These are phyloP conservation scores for Chlorops oryzae DNA, from an alignment of 1,140 invertebrate genomes.

Conservation along the genomic window DNA sequence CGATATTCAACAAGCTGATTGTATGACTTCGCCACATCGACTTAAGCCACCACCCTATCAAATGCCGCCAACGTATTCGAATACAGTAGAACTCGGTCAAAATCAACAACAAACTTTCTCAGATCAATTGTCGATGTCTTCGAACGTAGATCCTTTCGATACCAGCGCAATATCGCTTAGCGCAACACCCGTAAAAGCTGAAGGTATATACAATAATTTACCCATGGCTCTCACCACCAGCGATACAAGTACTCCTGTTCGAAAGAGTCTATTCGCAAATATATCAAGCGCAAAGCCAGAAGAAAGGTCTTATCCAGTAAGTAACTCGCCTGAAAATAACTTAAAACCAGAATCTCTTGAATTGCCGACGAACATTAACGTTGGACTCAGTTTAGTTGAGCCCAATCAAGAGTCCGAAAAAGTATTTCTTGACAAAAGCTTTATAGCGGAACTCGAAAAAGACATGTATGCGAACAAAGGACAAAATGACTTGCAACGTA, in stretches of 20 bases:
- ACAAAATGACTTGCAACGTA: conserved; percentile 42
- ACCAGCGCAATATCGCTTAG: conserved; percentile 41
- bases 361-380: no score
- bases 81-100: conserved; percentile 41
- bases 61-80: conserved; percentile 50
- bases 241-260: no score
- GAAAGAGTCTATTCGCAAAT: no score
- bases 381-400: no score
- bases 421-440: conserved; percentile 51
- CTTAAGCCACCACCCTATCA: conserved; percentile 50
- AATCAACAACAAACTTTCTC: conserved; percentile 28
- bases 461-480: conserved; percentile 48
- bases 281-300: no score
- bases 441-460: conserved; percentile 59
- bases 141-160: conserved; percentile 57
- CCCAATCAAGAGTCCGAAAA: conserved; percentile 12
- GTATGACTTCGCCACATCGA: conserved; percentile 16
- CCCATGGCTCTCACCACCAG: no score
- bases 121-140: conserved; percentile 8
- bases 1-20: conserved; percentile 3
- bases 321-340: no score
- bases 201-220: no score
- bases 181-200: no score
- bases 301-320: no score
- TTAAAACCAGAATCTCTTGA: no score